Evolutionary conservation across 30 jellyfish, hydroid and myxozoan genomes (phyloP).

Genomic region (Turritopsis rubra): DNA sequence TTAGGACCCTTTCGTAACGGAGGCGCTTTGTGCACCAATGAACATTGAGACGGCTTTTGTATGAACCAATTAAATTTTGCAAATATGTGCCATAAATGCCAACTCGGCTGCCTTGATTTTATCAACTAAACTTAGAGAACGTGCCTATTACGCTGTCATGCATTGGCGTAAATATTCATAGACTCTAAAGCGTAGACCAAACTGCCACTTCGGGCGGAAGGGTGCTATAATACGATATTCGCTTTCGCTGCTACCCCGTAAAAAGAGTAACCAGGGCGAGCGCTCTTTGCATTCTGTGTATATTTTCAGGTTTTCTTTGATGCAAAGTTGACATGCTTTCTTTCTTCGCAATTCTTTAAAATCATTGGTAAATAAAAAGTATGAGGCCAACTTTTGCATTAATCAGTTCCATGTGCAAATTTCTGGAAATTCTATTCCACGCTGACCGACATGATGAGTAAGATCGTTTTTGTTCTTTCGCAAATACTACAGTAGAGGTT

Average conservation of each 20-base stretch:
- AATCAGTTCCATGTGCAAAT: neutral
- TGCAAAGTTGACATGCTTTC: neutral
- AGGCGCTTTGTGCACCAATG: neutral
- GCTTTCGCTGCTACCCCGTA: neutral
- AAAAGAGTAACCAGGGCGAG: neutral
- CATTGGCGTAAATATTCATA: neutral
- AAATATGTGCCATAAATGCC: neutral
- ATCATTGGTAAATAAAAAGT: neutral
- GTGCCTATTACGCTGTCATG: neutral
- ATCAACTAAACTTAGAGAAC: too few relatives aligned
- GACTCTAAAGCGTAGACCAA: neutral
- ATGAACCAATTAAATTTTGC: neutral
- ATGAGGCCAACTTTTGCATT: neutral
- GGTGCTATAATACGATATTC: neutral
- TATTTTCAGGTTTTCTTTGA: neutral
- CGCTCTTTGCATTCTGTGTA: neutral
- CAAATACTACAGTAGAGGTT: neutral
- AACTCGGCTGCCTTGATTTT: too few relatives aligned
- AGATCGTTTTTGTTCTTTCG: neutral
- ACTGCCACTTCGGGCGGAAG: neutral
- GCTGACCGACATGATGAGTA: neutral
- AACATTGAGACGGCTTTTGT: neutral
- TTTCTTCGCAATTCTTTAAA: neutral
- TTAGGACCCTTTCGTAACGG: neutral
- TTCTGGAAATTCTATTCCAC: neutral